Percentiles rank a stretch among this genome's conserved stretches.
phyloP scores from a whole-genome alignment of 2,888 invertebrate species.

The Kuschelorhynchus macadamiae region DNA sequence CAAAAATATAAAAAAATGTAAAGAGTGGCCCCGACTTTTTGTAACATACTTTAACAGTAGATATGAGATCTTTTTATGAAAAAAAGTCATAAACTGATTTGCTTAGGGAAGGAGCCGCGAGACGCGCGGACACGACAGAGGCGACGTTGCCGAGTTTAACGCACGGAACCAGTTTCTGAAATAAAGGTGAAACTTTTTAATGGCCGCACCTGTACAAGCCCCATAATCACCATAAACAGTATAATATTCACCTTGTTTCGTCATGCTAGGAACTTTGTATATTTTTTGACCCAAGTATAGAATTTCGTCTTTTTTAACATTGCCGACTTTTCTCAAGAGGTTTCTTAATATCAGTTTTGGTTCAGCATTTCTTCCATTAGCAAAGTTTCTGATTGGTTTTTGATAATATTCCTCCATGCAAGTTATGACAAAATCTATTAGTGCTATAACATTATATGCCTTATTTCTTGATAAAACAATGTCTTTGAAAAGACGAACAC shows the following conservation, averaged over 20 bases:
- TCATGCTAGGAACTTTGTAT: constrained; percentile 21
- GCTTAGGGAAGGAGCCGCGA: too few species aligned
- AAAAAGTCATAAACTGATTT: too few species aligned
- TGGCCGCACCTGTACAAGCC: too few species aligned
- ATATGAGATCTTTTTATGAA: too few species aligned
- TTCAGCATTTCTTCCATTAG: not conserved
- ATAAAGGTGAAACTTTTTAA: too few species aligned
- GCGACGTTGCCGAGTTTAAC: too few species aligned
- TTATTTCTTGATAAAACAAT: constrained; percentile 3
- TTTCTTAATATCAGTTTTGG: constrained; percentile 8
- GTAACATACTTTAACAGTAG: too few species aligned
- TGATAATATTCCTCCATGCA: constrained; percentile 18
- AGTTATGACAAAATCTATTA: constrained; percentile 37
- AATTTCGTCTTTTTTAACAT: constrained; percentile 7
- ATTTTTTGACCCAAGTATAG: constrained; percentile 1
- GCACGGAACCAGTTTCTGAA: too few species aligned
- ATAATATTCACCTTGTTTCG: not conserved
- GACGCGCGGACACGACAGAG: too few species aligned
- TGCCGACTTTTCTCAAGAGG: not conserved
- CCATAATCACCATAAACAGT: constrained; percentile 1
- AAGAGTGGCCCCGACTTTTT: too few species aligned
- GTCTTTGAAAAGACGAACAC: constrained; percentile 14
- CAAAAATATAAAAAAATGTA: too few species aligned
- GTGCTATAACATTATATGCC: constrained; percentile 39
- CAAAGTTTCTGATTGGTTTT: constrained; percentile 3